Conservation (phyloP, 2,888 invertebrate genomes). For the Apotomis turbidana region DNA sequence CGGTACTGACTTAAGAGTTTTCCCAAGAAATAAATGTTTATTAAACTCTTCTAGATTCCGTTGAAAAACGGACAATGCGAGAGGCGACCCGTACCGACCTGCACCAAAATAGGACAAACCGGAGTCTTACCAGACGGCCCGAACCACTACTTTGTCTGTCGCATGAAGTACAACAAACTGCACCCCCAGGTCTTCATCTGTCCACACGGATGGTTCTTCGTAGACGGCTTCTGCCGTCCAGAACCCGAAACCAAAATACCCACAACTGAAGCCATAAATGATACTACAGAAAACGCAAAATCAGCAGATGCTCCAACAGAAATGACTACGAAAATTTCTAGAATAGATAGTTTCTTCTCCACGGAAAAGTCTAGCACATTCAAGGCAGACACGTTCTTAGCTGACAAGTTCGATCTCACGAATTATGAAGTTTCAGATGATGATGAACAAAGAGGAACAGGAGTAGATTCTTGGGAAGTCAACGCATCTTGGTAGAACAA, state of each 20-base stretch:
- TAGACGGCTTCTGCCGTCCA: constrained; percentile 68
- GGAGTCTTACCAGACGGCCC: constrained; percentile 61
- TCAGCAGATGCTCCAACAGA: constrained; percentile 40
- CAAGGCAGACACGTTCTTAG: constrained; percentile 71
- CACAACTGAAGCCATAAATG: constrained; percentile 34
- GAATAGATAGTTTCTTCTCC: constrained; percentile 65
- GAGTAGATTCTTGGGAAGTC: constrained; percentile 60
- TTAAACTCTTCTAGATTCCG: constrained; percentile 58
- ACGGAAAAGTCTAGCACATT: constrained; percentile 66
- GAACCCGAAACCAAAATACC: constrained; percentile 49
- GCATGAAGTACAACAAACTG: constrained; percentile 56
- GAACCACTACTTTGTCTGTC: constrained; percentile 76
- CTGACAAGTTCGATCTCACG: constrained; percentile 71
- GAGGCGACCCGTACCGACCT: constrained; percentile 63
- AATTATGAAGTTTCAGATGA: constrained; percentile 69
- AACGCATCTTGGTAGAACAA: constrained; percentile 40
- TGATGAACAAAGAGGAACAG: constrained; percentile 50
- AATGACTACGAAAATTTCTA: constrained; percentile 47
- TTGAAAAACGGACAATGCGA: constrained; percentile 68
- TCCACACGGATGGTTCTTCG: constrained; percentile 75
- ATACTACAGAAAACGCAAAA: constrained; percentile 31
- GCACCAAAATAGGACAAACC: constrained; percentile 63
- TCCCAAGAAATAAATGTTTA: no score
- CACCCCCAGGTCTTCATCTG: constrained; percentile 76
- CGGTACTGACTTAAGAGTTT: no score